Percentiles rank a stretch among this genome's conserved stretches.
phyloP scores from a whole-genome alignment of 2,797 vertebrate species.

The Arnoldichthys spilopterus region DNA sequence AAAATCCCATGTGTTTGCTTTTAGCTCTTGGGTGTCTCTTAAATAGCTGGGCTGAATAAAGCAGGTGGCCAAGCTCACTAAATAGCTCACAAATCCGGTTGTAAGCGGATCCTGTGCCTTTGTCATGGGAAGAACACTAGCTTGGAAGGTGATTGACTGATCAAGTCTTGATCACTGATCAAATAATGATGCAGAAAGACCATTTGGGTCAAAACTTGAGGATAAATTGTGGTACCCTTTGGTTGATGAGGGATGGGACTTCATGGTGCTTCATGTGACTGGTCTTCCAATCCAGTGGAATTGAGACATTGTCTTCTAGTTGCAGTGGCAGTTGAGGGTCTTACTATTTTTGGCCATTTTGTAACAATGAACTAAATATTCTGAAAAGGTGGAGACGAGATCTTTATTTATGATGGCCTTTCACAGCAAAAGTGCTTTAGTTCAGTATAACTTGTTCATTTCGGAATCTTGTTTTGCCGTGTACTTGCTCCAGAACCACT shows the following conservation, averaged over 20 bases:
- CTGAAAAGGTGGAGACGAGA: not conserved
- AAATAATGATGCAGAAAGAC: not conserved
- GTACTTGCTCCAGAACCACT: not conserved
- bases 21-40: constrained; percentile 24
- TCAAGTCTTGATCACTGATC: constrained; percentile 2
- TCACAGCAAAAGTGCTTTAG: not conserved
- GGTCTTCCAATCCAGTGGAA: not conserved
- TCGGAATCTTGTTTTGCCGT: not conserved
- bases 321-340: not conserved
- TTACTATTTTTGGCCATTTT: not conserved
- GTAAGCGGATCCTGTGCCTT: constrained; percentile 61
- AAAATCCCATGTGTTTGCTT: constrained; percentile 29
- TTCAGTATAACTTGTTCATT: not conserved
- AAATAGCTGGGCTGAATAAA: constrained; percentile 52
- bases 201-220: not conserved
- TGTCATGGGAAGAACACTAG: constrained; percentile 29
- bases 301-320: not conserved
- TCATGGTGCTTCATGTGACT: not conserved
- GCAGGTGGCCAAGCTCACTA: constrained; percentile 47
- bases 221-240: not conserved
- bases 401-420: not conserved
- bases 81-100: constrained; percentile 54
- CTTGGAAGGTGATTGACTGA: constrained; percentile 30
- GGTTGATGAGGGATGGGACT: not conserved
- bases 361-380: not conserved